Conservation (phyloP, 2,797 vertebrate species). For the Cuniculus paca region DNA sequence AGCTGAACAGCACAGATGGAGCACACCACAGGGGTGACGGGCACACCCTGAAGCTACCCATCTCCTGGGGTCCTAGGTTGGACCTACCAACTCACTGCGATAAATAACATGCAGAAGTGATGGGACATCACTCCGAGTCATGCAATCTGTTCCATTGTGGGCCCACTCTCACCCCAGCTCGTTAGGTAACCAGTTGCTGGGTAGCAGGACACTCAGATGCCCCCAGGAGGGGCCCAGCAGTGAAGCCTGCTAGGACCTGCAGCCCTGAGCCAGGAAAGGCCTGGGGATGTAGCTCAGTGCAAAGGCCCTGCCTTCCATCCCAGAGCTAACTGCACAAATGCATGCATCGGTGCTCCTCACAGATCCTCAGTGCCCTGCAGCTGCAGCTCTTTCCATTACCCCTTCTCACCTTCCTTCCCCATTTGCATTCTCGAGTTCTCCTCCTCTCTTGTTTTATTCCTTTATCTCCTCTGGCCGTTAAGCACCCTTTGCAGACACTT, state of each 20-base stretch:
- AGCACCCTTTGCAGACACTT: background rate
- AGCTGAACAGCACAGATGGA: background rate
- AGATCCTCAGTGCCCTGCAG: background rate
- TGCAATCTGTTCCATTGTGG: background rate
- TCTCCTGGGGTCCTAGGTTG: background rate
- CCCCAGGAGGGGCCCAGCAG: background rate
- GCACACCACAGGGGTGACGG: background rate
- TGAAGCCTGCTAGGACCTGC: accelerated
- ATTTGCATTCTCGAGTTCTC: background rate
- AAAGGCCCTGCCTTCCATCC: background rate
- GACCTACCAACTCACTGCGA: background rate
- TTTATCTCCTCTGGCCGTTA: background rate
- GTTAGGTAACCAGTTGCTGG: background rate
- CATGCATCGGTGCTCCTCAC: background rate
- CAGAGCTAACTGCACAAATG: background rate
- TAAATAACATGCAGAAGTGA: background rate
- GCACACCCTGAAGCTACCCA: background rate
- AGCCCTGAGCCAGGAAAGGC: background rate
- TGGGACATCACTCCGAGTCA: too few species aligned
- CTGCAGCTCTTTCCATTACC: background rate
- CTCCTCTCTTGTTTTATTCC: background rate
- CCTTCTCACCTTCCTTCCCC: background rate
- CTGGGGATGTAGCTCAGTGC: too few species aligned
- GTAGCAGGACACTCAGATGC: background rate
- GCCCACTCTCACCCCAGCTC: accelerated